Evolutionary conservation across 2,888 invertebrate species (phyloP).

Genomic region (Chalcis sispes): DNA sequence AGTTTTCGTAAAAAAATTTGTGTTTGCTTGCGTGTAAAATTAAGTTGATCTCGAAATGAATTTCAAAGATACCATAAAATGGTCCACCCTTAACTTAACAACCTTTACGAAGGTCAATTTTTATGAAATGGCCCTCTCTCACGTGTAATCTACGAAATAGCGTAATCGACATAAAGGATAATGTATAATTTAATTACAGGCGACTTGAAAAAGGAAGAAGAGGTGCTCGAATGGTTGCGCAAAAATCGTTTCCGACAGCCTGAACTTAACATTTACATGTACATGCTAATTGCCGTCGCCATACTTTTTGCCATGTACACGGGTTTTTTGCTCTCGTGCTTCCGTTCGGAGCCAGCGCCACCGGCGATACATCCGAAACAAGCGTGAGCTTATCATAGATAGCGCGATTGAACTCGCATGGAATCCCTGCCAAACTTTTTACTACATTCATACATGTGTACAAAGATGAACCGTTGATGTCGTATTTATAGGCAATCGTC

Average conservation of each 20-base stretch:
- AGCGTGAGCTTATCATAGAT: constrained; percentile 80
- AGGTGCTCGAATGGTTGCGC: constrained; percentile 93
- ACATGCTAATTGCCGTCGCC: constrained; percentile 90
- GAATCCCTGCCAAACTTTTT: not conserved
- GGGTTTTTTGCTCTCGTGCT: constrained; percentile 92
- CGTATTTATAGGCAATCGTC: not conserved
- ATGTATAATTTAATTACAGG: constrained; percentile 78
- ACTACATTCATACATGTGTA: not conserved
- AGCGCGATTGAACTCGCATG: not conserved
- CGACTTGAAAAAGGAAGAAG: constrained; percentile 88
- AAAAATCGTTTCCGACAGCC: constrained; percentile 96
- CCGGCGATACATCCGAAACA: constrained; percentile 82
- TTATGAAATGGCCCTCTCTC: too few relatives aligned
- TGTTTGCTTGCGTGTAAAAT: too few relatives aligned
- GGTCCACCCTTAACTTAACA: too few relatives aligned
- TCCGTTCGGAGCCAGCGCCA: constrained; percentile 84
- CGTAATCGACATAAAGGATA: not conserved
- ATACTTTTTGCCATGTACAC: constrained; percentile 93
- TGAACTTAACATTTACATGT: constrained; percentile 95
- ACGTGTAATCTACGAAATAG: too few relatives aligned
- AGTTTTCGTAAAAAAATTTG: too few relatives aligned
- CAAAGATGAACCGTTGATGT: not conserved
- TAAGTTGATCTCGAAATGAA: too few relatives aligned
- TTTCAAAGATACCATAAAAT: too few relatives aligned
- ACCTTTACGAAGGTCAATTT: too few relatives aligned